Evolutionary conservation across 2,797 vertebrate species (phyloP), one percentile per base, ranked within the genome.

Genomic region (Xenopus petersii): DNA sequence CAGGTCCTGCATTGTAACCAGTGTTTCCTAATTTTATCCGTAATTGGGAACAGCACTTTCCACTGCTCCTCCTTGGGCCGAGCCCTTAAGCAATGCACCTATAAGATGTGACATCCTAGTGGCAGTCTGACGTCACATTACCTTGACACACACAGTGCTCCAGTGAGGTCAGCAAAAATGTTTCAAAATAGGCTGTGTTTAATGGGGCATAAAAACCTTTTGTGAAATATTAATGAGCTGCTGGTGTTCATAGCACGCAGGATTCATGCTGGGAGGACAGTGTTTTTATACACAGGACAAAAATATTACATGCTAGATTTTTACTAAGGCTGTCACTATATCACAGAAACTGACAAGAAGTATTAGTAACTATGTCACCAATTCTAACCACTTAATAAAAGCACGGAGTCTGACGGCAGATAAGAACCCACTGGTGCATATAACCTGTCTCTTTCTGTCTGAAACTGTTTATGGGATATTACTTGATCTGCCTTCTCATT

Each of bases 151-250:
- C 21, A 56, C 47, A 46, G 48, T 69, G 71, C 65, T 66, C 42
- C 61, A 74, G 76, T 78, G 71, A 55, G 46, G 56, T 24, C 42
- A 26, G 30, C 24, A 69, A 65, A 74, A 78, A 71, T 66, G 46
- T 64, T 67, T 64, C 61, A 42, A 58, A 30, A 12, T 64, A 69
- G 42, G 47, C 73, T 54, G 46, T 73, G 65, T 68, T 73, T 72
- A 73, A 36, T 26, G 24, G 64, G 60, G 65, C 66, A 64, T 66
- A 74, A 78, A 70, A 73, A 78, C 51, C 51, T 47, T 60, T 74
- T 12, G 36, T 73, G 61, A 73, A 78, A 78, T 78, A 73, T 74
- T 78, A 70, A 78, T 74, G 49, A 59, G 66, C 11, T 36, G 51
- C 55, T n/a, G 42, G 64, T 54, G 61, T 69, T 61, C 17, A 30